These are phyloP conservation scores for Cervus canadensis DNA, from an alignment of 2,113 vertebrate species.

Conservation along the genomic window DNA sequence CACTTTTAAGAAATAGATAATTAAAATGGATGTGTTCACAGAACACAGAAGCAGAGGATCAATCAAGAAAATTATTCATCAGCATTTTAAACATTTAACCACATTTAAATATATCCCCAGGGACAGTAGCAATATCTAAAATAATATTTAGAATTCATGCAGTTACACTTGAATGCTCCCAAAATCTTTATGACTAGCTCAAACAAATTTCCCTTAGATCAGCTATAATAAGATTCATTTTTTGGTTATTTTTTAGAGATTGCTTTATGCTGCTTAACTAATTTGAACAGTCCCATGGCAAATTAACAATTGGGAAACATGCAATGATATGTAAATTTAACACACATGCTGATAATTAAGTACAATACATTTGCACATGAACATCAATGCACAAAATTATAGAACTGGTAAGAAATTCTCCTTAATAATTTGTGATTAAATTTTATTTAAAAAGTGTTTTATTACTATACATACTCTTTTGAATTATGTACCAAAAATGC, in stretches of 20 bases:
- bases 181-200: not conserved
- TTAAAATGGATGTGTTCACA: not conserved
- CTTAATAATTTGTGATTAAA: not conserved
- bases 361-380: not conserved
- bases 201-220: not conserved
- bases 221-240: not conserved
- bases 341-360: not conserved
- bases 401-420: not conserved
- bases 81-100: not conserved
- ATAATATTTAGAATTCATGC: not conserved
- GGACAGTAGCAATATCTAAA: not conserved
- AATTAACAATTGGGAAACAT: not conserved
- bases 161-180: not conserved
- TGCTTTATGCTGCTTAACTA: not conserved
- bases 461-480: not conserved
- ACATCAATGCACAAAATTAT: not conserved
- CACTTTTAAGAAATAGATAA: not conserved
- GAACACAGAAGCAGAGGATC: not conserved
- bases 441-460: not conserved
- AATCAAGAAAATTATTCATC: not conserved
- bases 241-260: not conserved
- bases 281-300: not conserved
- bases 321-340: not conserved
- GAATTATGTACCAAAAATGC: not conserved
- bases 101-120: not conserved